Percentiles rank a stretch among this genome's conserved stretches.
phyloP scores from a whole-genome alignment of 2,113 vertebrate species.

The Thamnaconus septentrionalis region DNA sequence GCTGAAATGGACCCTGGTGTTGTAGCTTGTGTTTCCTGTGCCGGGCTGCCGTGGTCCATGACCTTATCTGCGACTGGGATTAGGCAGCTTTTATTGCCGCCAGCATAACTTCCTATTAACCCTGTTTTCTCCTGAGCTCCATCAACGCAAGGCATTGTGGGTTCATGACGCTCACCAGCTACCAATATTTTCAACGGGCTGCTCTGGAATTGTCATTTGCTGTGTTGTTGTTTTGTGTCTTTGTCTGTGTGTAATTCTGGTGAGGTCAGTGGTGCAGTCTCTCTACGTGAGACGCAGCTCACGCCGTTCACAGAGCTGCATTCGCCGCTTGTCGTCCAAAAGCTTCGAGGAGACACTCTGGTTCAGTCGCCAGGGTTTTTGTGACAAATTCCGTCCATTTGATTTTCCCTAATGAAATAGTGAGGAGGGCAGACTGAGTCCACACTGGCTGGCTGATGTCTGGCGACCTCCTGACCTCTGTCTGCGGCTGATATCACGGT shows the following conservation, averaged over 20 bases:
- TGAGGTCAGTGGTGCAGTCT: no score
- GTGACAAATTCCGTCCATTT: constrained; percentile 8
- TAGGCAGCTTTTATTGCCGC: constrained; percentile 20
- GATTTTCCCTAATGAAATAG: constrained; percentile 4
- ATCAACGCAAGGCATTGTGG: no score
- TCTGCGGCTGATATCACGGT: constrained; percentile 19
- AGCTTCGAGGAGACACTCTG: neutral
- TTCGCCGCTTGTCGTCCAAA: neutral
- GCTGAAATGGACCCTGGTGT: constrained; percentile 68
- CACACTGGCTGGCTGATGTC: constrained; percentile 7
- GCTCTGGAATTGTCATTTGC: no score
- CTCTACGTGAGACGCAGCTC: no score
- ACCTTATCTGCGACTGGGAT: constrained; percentile 52
- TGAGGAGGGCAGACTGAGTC: constrained; percentile 1
- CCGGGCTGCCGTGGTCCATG: constrained; percentile 29
- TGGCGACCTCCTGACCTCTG: constrained; percentile 9
- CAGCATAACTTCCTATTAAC: constrained; percentile 8
- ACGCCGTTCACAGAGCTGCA: constrained; percentile 7
- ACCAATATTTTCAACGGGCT: no score
- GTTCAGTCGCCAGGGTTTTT: neutral
- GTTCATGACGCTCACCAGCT: no score
- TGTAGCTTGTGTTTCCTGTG: constrained; percentile 54
- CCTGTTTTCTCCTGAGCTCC: no score
- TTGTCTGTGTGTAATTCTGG: no score
- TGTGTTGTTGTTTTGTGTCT: no score